phyloP scores from a whole-genome alignment of 2,888 invertebrate species.

The Chrysomela aeneicollis region DNA sequence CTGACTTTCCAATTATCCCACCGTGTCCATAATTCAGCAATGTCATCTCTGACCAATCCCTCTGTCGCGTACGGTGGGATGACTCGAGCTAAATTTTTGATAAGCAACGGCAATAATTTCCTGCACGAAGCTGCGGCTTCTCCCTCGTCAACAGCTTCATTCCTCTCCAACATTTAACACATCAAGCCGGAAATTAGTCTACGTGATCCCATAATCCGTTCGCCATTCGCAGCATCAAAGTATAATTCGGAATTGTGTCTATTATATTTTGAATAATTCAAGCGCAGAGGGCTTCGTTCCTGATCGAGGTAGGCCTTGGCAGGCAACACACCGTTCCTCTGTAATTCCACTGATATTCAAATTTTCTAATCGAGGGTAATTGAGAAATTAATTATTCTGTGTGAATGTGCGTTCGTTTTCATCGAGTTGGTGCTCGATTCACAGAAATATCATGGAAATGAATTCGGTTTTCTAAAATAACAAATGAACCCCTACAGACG shows the following conservation, averaged over 20 bases:
- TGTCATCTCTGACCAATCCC: too few species aligned
- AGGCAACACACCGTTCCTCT: constrained; percentile 34
- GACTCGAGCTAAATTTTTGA: constrained; percentile 28
- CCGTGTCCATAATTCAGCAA: too few species aligned
- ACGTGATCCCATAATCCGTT: constrained; percentile 50
- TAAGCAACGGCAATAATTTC: constrained; percentile 33
- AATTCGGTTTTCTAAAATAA: background rate
- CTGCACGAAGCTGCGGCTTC: constrained; percentile 21
- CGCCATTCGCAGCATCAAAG: constrained; percentile 40
- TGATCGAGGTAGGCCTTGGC: constrained; percentile 22
- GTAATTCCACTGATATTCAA: constrained; percentile 36
- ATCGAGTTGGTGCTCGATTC: background rate
- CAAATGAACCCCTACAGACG: too few species aligned
- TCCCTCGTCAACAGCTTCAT: constrained; percentile 28
- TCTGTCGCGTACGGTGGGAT: background rate
- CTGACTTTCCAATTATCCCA: too few species aligned
- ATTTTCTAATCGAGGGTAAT: constrained; percentile 32
- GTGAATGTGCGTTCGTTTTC: constrained; percentile 20
- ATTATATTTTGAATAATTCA: constrained; percentile 43
- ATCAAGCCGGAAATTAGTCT: constrained; percentile 52
- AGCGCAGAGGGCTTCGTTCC: constrained; percentile 23
- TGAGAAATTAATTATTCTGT: constrained; percentile 33
- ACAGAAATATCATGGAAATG: background rate
- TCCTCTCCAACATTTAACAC: constrained; percentile 47
- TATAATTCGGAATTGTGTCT: constrained; percentile 40